Percentiles rank a stretch among this genome's conserved stretches.
These are phyloP conservation scores for Cantharis lateralis DNA, from an alignment of 2,888 invertebrate genomes.

Conservation along the genomic window DNA sequence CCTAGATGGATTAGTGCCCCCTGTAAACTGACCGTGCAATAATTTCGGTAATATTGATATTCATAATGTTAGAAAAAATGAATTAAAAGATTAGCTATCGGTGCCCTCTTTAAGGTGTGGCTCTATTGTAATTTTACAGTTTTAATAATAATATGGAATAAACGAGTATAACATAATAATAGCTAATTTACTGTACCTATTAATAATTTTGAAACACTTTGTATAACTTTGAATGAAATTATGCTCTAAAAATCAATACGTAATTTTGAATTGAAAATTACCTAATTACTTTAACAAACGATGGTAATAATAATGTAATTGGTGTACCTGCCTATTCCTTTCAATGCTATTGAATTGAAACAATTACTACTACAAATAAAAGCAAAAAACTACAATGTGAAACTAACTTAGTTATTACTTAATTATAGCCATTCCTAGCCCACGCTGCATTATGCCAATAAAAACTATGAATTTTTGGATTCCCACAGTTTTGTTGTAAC, in stretches of 20 bases:
- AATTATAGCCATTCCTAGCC: background rate
- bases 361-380: background rate
- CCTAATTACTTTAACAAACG: background rate
- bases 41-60: too few relatives aligned
- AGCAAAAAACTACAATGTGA: background rate
- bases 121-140: too few relatives aligned
- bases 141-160: too few relatives aligned
- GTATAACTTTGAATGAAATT: background rate
- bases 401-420: background rate
- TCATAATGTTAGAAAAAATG: too few relatives aligned
- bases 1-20: too few relatives aligned
- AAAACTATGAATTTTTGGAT: background rate
- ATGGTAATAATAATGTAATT: background rate
- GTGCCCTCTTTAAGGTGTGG: too few relatives aligned
- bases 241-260: background rate
- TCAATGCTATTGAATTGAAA: background rate
- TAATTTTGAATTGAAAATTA: background rate
- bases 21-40: too few relatives aligned
- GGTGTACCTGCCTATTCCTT: background rate
- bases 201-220: background rate
- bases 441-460: conserved; percentile 1
- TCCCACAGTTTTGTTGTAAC: background rate
- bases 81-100: too few relatives aligned
- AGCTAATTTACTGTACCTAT: too few relatives aligned
- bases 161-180: too few relatives aligned